Evolutionary conservation across 35 echinoderm and acorn worm genomes (phyloP).

Genomic region (Apostichopus parvimensis): DNA sequence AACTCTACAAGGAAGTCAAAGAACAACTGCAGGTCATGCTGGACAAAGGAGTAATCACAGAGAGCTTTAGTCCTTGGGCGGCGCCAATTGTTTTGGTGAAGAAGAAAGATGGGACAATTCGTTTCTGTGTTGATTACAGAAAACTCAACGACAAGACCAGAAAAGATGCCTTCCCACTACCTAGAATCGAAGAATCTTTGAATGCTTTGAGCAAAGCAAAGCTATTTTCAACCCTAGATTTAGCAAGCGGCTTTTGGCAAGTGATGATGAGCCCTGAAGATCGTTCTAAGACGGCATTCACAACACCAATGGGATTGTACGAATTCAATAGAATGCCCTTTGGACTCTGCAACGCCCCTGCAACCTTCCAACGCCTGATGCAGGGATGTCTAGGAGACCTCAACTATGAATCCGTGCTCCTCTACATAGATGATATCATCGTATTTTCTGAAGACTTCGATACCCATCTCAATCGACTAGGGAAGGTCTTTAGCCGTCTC

Average conservation of each 20-base stretch:
- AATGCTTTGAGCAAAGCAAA: constrained; percentile 41
- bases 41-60: not conserved
- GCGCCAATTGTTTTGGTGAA: constrained; percentile 40
- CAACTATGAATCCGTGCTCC: constrained; percentile 18
- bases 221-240: constrained; percentile 48
- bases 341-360: constrained; percentile 49
- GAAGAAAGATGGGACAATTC: constrained; percentile 60
- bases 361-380: constrained; percentile 59
- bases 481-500: constrained; percentile 6
- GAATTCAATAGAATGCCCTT: constrained; percentile 57
- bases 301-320: constrained; percentile 50
- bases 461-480: not conserved
- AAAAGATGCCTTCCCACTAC: constrained; percentile 48
- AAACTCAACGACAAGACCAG: constrained; percentile 22
- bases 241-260: constrained; percentile 39
- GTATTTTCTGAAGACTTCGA: constrained; percentile 56
- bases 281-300: constrained; percentile 36
- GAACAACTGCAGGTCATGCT: constrained; percentile 48
- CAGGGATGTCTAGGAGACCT: constrained; percentile 34
- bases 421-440: constrained; percentile 71
- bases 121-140: constrained; percentile 59
- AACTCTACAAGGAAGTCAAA: constrained; percentile 31
- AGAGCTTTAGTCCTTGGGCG: constrained; percentile 54
- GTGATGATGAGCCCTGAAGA: not conserved
- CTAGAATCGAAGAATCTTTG: constrained; percentile 42